Percentiles rank a stretch among this genome's conserved stretches.
Evolutionary conservation across 2,888 invertebrate species (phyloP).

Genomic region (Argyra leucocephala): DNA sequence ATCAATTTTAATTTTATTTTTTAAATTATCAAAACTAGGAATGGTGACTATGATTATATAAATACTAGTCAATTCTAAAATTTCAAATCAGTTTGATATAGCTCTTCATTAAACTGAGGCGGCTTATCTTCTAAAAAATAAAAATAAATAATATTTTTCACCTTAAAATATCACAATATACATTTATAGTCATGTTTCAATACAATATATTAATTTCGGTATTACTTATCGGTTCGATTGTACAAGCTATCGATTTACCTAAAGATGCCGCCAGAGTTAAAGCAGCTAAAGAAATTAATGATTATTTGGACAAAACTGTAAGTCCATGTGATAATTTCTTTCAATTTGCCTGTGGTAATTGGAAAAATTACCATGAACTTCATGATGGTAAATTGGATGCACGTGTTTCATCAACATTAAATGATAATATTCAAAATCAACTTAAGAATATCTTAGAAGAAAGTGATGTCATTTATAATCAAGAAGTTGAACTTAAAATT

Average conservation of each 20-base stretch:
- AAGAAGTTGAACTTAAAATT: conserved; percentile 8
- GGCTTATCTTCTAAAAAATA: neutral
- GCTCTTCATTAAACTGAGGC: neutral
- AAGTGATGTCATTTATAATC: neutral
- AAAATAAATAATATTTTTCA: neutral
- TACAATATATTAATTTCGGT: neutral
- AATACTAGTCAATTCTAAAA: neutral
- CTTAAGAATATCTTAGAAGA: neutral
- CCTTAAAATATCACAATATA: neutral
- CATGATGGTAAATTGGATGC: neutral
- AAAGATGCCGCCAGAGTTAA: neutral
- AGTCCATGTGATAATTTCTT: conserved; percentile 13
- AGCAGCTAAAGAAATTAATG: neutral
- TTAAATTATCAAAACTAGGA: too few relatives aligned
- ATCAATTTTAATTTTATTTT: too few relatives aligned
- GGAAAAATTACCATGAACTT: neutral
- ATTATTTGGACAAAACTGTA: neutral
- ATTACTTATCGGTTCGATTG: neutral
- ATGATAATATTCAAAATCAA: neutral
- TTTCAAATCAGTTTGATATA: neutral
- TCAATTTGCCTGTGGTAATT: conserved; percentile 12
- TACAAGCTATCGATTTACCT: neutral
- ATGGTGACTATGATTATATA: too few relatives aligned
- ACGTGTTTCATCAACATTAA: neutral
- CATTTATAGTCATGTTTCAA: neutral